Percentiles rank a stretch among this genome's conserved stretches.
These are phyloP conservation scores for Hippocampus abdominalis DNA, from an alignment of 2,113 vertebrate species.

Conservation along the genomic window DNA sequence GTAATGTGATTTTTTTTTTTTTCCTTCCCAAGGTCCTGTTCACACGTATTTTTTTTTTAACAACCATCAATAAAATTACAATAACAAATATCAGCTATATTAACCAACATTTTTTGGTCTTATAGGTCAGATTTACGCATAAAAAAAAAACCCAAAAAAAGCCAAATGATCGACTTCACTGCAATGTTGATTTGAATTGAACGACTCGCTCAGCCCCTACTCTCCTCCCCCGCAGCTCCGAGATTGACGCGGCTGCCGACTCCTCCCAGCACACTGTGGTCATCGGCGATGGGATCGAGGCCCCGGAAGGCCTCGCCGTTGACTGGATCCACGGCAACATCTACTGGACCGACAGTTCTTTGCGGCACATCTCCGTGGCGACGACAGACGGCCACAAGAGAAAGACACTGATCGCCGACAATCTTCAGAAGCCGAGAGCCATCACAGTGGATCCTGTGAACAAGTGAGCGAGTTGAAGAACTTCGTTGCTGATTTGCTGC, in stretches of 20 bases:
- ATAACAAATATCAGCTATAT: too few species aligned
- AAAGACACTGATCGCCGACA: slow-evolving; percentile 74
- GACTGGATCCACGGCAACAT: slow-evolving; percentile 88
- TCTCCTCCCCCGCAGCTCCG: slow-evolving; percentile 59
- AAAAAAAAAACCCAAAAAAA: too few species aligned
- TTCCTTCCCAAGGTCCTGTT: too few species aligned
- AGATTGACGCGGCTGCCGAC: slow-evolving; percentile 61
- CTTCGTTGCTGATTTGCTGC: background rate
- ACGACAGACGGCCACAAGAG: slow-evolving; percentile 73
- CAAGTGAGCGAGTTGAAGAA: slow-evolving; percentile 29
- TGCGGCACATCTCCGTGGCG: slow-evolving; percentile 79
- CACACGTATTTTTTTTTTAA: too few species aligned
- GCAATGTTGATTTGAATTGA: too few species aligned
- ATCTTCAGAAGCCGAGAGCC: slow-evolving; percentile 74
- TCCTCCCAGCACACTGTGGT: slow-evolving; percentile 65
- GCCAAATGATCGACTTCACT: too few species aligned
- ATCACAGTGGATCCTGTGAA: slow-evolving; percentile 79
- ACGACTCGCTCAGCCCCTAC: background rate
- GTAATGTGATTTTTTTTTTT: too few species aligned
- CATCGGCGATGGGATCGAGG: slow-evolving; percentile 65
- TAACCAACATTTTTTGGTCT: background rate
- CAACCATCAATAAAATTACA: too few species aligned
- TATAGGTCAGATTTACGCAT: background rate
- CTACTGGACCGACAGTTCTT: slow-evolving; percentile 83
- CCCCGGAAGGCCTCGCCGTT: slow-evolving; percentile 80